A percentile compares a stretch with the other conserved stretches of the same genome.
Evolutionary conservation across 1,140 invertebrate genomes (phyloP).

Genomic region (Pectinophora gossypiella): DNA sequence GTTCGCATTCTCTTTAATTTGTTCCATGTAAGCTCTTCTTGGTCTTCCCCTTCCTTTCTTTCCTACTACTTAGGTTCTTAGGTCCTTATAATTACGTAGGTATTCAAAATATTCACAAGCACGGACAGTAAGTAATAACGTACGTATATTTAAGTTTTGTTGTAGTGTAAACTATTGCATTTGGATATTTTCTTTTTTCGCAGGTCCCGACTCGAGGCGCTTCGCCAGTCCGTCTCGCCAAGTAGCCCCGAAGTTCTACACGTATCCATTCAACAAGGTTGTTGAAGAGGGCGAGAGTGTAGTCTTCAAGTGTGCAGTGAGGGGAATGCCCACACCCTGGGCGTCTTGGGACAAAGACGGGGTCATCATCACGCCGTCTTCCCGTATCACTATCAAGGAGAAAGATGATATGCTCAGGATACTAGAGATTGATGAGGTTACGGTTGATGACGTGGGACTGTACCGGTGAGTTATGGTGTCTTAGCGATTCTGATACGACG

Average conservation of each 20-base stretch:
- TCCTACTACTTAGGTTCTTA: too few species aligned
- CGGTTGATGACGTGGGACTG: constrained; percentile 85
- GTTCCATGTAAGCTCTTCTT: too few species aligned
- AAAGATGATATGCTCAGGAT: constrained; percentile 85
- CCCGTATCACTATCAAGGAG: constrained; percentile 83
- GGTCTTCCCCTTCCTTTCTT: too few species aligned
- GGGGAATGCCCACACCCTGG: constrained; percentile 86
- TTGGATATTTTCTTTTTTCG: neutral
- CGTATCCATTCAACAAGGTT: constrained; percentile 89
- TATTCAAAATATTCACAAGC: too few species aligned
- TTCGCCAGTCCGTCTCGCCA: constrained; percentile 39
- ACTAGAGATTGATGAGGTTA: constrained; percentile 87
- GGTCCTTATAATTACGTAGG: too few species aligned
- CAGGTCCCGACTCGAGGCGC: neutral
- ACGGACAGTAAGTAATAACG: too few species aligned
- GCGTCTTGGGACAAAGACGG: constrained; percentile 89
- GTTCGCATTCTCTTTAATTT: too few species aligned
- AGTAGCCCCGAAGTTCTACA: constrained; percentile 87
- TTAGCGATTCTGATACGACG: too few species aligned
- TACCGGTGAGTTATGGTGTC: constrained; percentile 77
- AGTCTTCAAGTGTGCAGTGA: constrained; percentile 86
- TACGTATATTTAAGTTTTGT: too few species aligned
- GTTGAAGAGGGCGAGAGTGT: constrained; percentile 85
- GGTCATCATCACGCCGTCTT: constrained; percentile 77
- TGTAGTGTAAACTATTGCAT: too few species aligned